Evolutionary conservation across 2,888 invertebrate species (phyloP).

Genomic region (Microchrysa polita): DNA sequence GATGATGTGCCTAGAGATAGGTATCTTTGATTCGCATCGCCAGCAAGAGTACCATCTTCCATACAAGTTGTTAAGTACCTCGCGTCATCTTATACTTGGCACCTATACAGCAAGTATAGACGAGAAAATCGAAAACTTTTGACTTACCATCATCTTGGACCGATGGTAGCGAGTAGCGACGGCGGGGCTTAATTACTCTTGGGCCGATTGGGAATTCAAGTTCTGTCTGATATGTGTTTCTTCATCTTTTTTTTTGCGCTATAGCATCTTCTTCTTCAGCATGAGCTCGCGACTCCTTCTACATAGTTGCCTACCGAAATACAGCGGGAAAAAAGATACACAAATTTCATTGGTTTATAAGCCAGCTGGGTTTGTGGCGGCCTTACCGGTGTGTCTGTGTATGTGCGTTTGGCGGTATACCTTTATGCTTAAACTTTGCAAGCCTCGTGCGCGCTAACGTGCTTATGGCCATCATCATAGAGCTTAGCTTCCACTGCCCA

Average conservation of each 20-base stretch:
- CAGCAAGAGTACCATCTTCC: constrained; percentile 20
- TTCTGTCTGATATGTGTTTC: not conserved
- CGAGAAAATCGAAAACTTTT: not conserved
- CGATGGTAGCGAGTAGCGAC: too few relatives aligned
- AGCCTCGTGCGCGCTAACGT: not conserved
- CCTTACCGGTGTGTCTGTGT: not conserved
- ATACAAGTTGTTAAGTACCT: not conserved
- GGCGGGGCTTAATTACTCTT: constrained; percentile 15
- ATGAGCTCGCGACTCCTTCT: not conserved
- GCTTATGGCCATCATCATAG: not conserved
- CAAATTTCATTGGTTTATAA: constrained; percentile 35
- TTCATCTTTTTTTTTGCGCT: not conserved
- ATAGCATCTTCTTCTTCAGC: not conserved
- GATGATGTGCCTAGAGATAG: not conserved
- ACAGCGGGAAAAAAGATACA: too few relatives aligned
- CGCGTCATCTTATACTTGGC: not conserved
- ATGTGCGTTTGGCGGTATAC: too few relatives aligned
- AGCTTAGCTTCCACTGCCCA: not conserved
- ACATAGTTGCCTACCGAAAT: not conserved
- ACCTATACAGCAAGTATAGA: not conserved
- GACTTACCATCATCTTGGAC: too few relatives aligned
- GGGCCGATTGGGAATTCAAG: not conserved
- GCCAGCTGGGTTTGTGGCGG: not conserved
- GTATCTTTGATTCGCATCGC: not conserved
- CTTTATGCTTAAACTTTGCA: too few relatives aligned